Evolutionary conservation across 1,140 invertebrate genomes (phyloP), one percentile per base, ranked within the genome.

Genomic region (Heliconius hewitsoni): DNA sequence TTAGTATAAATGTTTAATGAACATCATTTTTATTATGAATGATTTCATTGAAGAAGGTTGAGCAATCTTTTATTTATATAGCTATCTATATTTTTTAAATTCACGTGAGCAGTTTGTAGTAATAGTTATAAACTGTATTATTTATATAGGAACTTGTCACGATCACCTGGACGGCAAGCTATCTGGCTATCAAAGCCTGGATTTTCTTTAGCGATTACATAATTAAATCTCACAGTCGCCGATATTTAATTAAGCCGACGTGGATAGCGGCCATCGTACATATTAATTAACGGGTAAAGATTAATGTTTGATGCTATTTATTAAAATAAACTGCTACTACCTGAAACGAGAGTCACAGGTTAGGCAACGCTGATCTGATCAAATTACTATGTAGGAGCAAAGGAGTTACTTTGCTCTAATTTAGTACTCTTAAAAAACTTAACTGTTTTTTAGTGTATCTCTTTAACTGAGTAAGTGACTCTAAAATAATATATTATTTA

Each of bases 221-320:
- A 84, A 82, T 84, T 82, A 82, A 84, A 80, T 75, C 77, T 74
- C 75, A 81, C 81, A 77, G 71, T 60, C 78, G 73, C 77, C 76
- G 81, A 81, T 82, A 77, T 82, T 81, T 84, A 84, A 82, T 84
- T 84, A 84, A 84, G 71, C 73, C 76, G 60, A 73, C 72, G 60
- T 73, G 19, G 81, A 82, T 81, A 81, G 77, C 52, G 74, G 76
- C 60, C 73, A 46, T 75, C 23, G 39, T 73, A 72, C 79, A 79
- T 84, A 81, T 76, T 74, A 81, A 84, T 83, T 80, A 46, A 52
- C 42, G 55, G 70, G 71, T 30, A 42, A 66, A 46, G 50, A 66
- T 77, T 52, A 42, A 77, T 71, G 34, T 60, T 74, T 71, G 60
- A 8, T 60, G 66, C 6, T 6, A 6, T 74, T 66, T 79, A 71